A percentile compares a stretch with the other conserved stretches of the same genome.
Conservation (phyloP, 2,888 invertebrate species). For the Fissipunctia ypsillon region DNA sequence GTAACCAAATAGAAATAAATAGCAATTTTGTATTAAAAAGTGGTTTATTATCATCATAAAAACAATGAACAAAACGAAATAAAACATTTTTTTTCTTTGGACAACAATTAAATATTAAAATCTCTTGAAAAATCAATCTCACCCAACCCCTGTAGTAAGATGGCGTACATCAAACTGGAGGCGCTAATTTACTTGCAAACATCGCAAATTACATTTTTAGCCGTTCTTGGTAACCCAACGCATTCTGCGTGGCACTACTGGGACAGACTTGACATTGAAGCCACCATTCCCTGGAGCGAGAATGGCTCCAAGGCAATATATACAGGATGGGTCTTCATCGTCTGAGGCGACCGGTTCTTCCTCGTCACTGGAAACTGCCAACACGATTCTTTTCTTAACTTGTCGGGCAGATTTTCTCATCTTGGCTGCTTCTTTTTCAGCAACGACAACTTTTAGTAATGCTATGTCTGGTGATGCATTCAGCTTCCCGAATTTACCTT, state of each 20-base stretch:
- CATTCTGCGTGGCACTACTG: conserved; percentile 4
- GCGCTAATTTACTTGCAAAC: background rate
- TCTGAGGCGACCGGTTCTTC: background rate
- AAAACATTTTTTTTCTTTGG: background rate
- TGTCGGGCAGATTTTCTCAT: too few relatives aligned
- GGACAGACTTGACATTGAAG: conserved; percentile 16
- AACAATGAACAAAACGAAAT: background rate
- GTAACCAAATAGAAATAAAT: background rate
- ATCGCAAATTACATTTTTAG: background rate
- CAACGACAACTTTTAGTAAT: too few relatives aligned
- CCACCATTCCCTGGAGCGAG: conserved; percentile 6
- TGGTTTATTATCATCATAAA: conserved; percentile 5
- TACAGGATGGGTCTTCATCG: conserved; percentile 5
- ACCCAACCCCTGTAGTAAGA: conserved; percentile 11
- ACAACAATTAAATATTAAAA: background rate
- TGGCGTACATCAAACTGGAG: background rate
- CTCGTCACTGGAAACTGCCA: background rate
- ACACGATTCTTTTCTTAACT: too few relatives aligned
- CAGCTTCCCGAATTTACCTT: conserved; percentile 12
- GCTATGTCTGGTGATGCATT: too few relatives aligned
- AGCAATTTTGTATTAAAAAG: background rate
- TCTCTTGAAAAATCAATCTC: background rate
- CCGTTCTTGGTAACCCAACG: background rate
- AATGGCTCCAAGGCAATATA: conserved; percentile 1
- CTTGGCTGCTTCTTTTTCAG: too few relatives aligned